Evolutionary conservation across 2,888 invertebrate genomes (phyloP).

Genomic region (Hypolimnas misippus): DNA sequence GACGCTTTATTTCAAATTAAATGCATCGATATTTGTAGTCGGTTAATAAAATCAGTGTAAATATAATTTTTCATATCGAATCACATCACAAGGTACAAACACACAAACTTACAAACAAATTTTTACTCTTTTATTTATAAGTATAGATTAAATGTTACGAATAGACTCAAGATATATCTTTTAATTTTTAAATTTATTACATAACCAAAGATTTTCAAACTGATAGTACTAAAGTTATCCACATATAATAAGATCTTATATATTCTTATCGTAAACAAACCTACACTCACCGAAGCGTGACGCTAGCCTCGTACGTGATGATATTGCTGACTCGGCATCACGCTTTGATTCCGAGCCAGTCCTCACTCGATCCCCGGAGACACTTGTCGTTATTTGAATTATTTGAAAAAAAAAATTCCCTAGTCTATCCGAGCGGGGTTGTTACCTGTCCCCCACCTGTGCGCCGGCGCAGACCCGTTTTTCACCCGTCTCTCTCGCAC

Average conservation of each 20-base stretch:
- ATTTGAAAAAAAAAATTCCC: conserved; percentile 38
- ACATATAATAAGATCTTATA: neutral
- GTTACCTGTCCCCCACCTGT: conserved; percentile 52
- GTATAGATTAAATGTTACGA: too few relatives aligned
- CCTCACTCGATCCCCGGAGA: conserved; percentile 8
- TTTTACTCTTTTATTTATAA: too few relatives aligned
- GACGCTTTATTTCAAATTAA: too few relatives aligned
- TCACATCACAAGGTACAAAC: too few relatives aligned
- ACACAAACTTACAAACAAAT: too few relatives aligned
- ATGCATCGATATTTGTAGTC: too few relatives aligned
- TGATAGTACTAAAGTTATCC: too few relatives aligned
- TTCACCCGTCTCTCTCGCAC: conserved; percentile 56
- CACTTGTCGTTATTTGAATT: conserved; percentile 40
- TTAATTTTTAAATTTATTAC: too few relatives aligned
- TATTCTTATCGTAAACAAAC: conserved; percentile 17
- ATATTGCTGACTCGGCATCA: conserved; percentile 32
- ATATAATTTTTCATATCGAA: too few relatives aligned
- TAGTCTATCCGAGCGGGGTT: conserved; percentile 35
- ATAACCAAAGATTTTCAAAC: too few relatives aligned
- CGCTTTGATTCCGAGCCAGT: conserved; percentile 6
- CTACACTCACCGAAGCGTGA: conserved; percentile 8
- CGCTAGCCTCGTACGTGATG: conserved; percentile 44
- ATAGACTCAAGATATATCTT: too few relatives aligned
- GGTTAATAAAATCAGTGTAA: too few relatives aligned
- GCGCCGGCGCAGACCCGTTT: conserved; percentile 49